These are phyloP conservation scores for Phalacrocorax carbo DNA, from an alignment of 2,113 vertebrate species.

Conservation along the genomic window DNA sequence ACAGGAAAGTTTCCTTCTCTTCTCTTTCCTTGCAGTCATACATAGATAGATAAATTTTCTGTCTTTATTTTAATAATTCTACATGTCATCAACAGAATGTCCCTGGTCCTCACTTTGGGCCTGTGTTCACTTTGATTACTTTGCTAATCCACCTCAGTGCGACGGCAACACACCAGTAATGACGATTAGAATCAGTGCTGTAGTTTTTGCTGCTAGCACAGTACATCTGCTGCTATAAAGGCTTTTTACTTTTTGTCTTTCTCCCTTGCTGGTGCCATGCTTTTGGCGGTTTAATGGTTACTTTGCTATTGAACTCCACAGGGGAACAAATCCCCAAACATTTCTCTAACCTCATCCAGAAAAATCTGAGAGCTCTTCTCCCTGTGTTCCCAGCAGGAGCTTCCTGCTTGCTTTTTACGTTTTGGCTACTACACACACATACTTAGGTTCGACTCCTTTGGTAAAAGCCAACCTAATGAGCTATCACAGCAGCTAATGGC, in stretches of 20 bases:
- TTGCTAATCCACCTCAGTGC: background rate
- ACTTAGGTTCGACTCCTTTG: slow-evolving; percentile 28
- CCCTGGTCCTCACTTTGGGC: background rate
- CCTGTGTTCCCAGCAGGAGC: slow-evolving; percentile 35
- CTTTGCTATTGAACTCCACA: background rate
- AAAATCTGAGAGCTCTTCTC: slow-evolving; percentile 48
- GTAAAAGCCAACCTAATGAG: slow-evolving; percentile 54
- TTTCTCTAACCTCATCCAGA: background rate
- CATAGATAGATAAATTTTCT: background rate
- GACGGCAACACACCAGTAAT: background rate
- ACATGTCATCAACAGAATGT: background rate
- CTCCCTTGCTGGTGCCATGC: background rate
- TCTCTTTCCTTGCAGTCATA: background rate
- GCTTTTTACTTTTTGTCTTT: slow-evolving; percentile 37
- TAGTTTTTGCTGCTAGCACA: background rate
- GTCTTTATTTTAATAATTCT: background rate
- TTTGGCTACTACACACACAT: background rate
- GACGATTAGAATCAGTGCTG: background rate
- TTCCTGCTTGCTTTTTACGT: slow-evolving; percentile 58
- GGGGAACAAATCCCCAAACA: background rate
- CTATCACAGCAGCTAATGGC: slow-evolving; percentile 13
- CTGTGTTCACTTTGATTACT: background rate
- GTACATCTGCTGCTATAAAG: background rate
- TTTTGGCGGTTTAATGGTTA: slow-evolving; percentile 10
- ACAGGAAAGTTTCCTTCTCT: background rate